Percentiles rank a stretch among this genome's conserved stretches.
phyloP scores from a whole-genome alignment of 2,888 invertebrate genomes.

The Lumbricus terrestris region DNA sequence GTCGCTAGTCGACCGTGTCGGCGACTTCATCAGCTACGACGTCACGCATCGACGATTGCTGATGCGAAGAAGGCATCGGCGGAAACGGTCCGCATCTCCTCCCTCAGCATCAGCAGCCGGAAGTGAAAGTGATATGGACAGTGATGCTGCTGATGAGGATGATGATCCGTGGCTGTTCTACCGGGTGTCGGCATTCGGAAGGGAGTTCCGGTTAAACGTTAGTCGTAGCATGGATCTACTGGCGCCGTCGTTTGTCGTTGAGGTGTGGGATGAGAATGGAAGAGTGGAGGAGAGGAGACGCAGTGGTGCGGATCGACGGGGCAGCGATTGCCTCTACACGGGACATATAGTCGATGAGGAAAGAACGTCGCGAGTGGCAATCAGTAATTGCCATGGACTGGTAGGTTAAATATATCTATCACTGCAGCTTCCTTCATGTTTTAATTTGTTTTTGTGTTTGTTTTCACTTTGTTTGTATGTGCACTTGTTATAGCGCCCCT shows the following conservation, averaged over 20 bases:
- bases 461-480: too few relatives aligned
- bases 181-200: conserved; percentile 51
- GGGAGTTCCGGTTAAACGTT: conserved; percentile 52
- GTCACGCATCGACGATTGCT: background rate
- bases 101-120: background rate
- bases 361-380: conserved; percentile 48
- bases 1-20: conserved; percentile 46
- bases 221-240: conserved; percentile 48
- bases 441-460: too few relatives aligned
- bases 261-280: conserved; percentile 43
- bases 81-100: background rate
- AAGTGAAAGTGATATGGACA: background rate
- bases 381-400: conserved; percentile 56
- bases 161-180: conserved; percentile 44
- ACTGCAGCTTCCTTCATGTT: background rate
- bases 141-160: background rate
- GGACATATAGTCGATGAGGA: conserved; percentile 43
- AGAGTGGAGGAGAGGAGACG: conserved; percentile 21
- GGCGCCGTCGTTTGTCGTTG: conserved; percentile 47
- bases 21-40: conserved; percentile 41
- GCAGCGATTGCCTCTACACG: conserved; percentile 48
- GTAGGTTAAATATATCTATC: conserved; percentile 8
- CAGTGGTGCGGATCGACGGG: conserved; percentile 19
- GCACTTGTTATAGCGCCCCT: too few relatives aligned
- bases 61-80: background rate